Evolutionary conservation across 2,113 vertebrate species (phyloP).

Genomic region (Delphinus delphis): DNA sequence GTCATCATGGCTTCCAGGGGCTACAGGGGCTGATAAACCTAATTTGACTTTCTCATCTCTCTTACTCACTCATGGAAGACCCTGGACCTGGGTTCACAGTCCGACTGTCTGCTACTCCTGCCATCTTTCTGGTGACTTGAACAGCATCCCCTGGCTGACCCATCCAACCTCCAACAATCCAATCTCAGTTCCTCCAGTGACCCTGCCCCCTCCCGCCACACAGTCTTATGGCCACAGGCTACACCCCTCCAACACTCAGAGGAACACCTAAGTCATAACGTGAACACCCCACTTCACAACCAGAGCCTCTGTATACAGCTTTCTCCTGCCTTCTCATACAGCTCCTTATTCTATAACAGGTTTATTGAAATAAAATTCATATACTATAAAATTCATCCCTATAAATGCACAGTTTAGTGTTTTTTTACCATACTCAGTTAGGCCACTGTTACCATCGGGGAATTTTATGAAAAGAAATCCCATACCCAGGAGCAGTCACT

Average conservation of each 20-base stretch:
- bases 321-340: background rate
- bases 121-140: background rate
- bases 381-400: background rate
- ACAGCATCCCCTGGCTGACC: background rate
- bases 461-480: background rate
- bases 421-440: background rate
- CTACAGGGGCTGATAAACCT: background rate
- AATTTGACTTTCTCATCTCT: background rate
- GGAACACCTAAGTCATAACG: background rate
- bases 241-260: background rate
- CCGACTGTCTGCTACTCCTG: background rate
- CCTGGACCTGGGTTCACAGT: background rate
- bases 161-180: background rate
- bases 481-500: background rate
- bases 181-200: background rate
- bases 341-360: too few relatives aligned
- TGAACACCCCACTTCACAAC: background rate
- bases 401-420: too few relatives aligned
- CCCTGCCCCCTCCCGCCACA: background rate
- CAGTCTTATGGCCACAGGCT: fast-evolving
- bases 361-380: background rate
- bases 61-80: background rate
- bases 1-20: too few relatives aligned
- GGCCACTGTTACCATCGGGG: background rate
- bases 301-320: background rate